Base-by-base conservation (phyloP, 92 coral and sea anemone species). In the Epizoanthus scotinus region DNA sequence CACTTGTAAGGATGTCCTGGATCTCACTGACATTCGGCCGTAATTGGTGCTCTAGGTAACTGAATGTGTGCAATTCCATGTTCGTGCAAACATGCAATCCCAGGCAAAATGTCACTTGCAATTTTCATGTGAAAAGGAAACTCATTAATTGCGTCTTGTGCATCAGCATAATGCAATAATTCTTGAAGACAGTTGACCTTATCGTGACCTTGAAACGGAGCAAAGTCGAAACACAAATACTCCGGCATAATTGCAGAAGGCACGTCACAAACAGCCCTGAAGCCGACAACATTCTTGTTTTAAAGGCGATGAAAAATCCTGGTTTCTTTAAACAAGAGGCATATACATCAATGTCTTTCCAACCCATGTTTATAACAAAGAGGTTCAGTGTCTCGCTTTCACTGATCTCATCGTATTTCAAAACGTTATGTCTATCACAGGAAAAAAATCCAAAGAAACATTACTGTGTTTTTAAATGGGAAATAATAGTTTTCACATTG, bases 281-380 rank as follows among this genome's bases (percentile, higher is more conserved):
- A 81, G 2, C 25, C 65, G 6, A 68, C 79, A 10, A 81, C 25
- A 66, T 84, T 66, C 55, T 36, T 81, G 74, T 77, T 63, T 0
- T 17, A 55, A 15, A 78, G 63, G 42, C 58, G 56, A 21, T 67
- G 26, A 3, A 68, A 80, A 13, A 68, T 53, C 31, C 56, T 55
- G 2, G 72, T 79, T 60, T 85, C 88, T 40, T 85, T 84, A 5
- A 67, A 53, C 26, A 69, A 68, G 0, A 55, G 70, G 53, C 84
- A 38, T 65, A n/a, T n/a, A n/a, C n/a, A n/a, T n/a, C n/a, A n/a
- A n/a, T n/a, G n/a, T n/a, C n/a, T n/a, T n/a, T n/a, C n/a, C n/a
- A n/a, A n/a, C n/a, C n/a, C n/a, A n/a, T n/a, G n/a, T n/a, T n/a
- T n/a, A n/a, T n/a, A n/a, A n/a, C n/a, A n/a, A n/a, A n/a, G n/a